Base-by-base conservation (phyloP, 2,888 invertebrate genomes). In the Spilosoma lubricipeda region DNA sequence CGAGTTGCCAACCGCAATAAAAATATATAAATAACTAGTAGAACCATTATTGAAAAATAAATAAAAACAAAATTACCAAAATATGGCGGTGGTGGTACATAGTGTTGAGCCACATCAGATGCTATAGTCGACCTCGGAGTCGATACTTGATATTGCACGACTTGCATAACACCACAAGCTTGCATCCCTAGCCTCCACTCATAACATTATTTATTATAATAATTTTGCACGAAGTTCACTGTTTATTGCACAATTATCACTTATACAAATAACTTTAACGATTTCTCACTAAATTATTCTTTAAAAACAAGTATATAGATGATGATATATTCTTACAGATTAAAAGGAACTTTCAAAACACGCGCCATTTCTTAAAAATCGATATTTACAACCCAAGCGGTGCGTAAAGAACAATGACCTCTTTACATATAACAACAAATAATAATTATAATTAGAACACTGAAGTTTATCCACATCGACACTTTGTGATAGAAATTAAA, bases 161-260 rank as follows among this genome's bases (percentile, higher is more conserved):
- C 96, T 95, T 97, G 97, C 97, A 97, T 97, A 82, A 97, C 95
- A 85, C 96, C 96, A 88, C 96, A 96, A 78, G 96, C 95, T 92
- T 96, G 96, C 97, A 97, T 97, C 84, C 87, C 89, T 83, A 87
- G 71, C 76, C 52, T 36, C n/a, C 48, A 70, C 30, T 36, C 52
- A 65, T 65, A 63, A 23, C 20, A 68, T 48, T 66, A 33, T 56
- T 45, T 63, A 39, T 30, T 23, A 42, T 42, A 42, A 36, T 36
- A 4, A 36, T 52, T 64, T 63, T 72, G 30, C 69, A 72, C 75
- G 65, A 20, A 36, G 52, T 71, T 73, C 65, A 69, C 71, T 59
- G 56, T 64, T 42, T 39, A 72, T 65, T 70, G 18, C 36, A 68
- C 71, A 59, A 36, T 52, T 69, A 18, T 20, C 36, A 56, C 27